Evolutionary conservation across 1,140 invertebrate species (phyloP).

Genomic region (Anoplophora glabripennis): DNA sequence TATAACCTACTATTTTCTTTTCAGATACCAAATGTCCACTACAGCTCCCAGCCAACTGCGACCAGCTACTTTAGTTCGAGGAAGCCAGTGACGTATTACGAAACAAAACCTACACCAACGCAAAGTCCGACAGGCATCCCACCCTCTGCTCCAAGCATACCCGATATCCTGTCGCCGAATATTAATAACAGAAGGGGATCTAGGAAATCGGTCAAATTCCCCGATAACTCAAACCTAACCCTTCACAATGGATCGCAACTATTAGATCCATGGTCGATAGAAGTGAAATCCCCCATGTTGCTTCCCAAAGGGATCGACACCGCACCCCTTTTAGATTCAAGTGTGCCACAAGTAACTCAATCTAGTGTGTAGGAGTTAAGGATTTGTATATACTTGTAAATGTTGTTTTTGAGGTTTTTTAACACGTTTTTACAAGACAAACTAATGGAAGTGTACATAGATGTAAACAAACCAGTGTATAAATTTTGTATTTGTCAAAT

Average conservation of each 20-base stretch:
- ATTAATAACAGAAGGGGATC: constrained; percentile 36
- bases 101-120: constrained; percentile 43
- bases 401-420: neutral
- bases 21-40: constrained; percentile 46
- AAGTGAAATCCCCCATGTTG: constrained; percentile 31
- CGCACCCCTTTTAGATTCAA: constrained; percentile 40
- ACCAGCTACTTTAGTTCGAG: constrained; percentile 45
- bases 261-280: constrained; percentile 42
- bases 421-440: neutral
- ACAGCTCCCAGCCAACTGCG: constrained; percentile 45
- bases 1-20: constrained; percentile 20
- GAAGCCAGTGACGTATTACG: constrained; percentile 39
- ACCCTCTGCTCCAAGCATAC: constrained; percentile 12
- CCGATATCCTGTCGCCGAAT: constrained; percentile 30
- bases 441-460: neutral
- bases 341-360: constrained; percentile 19
- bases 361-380: constrained; percentile 22
- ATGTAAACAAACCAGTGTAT: neutral
- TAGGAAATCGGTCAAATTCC: constrained; percentile 47
- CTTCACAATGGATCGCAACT: constrained; percentile 34
- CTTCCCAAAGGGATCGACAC: constrained; percentile 36
- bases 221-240: constrained; percentile 38
- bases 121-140: constrained; percentile 41
- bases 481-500: neutral
- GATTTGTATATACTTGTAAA: constrained; percentile 6